A percentile compares a stretch with the other conserved stretches of the same genome.
Evolutionary conservation across 2,113 vertebrate species (phyloP).

Genomic region (Chlamydotis undulata): DNA sequence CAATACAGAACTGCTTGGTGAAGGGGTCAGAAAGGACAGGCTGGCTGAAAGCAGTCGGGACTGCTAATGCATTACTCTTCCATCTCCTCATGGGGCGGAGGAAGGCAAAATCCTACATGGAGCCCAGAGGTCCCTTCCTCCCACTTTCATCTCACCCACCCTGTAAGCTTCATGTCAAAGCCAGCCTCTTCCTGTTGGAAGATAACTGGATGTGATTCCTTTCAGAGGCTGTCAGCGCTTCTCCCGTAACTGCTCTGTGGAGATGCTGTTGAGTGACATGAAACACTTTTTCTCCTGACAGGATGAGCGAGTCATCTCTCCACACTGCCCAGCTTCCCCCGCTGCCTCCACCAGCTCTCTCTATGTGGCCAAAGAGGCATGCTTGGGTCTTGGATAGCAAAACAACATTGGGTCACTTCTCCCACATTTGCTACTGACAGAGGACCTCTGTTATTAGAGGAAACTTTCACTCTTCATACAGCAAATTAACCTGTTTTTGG

Average conservation of each 20-base stretch:
- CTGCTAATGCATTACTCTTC: slow-evolving; percentile 43
- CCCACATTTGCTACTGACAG: not conserved
- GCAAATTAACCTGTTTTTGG: not conserved
- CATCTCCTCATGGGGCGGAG: not conserved
- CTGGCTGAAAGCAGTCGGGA: not conserved
- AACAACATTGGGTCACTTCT: not conserved
- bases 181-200: slow-evolving; percentile 23
- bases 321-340: not conserved
- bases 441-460: not conserved
- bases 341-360: not conserved
- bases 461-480: not conserved
- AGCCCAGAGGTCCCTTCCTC: slow-evolving; percentile 10
- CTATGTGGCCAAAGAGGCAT: not conserved
- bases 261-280: slow-evolving; percentile 62
- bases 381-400: not conserved
- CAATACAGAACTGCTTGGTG: not conserved
- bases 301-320: slow-evolving; percentile 18
- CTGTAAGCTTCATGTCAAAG: slow-evolving; percentile 19
- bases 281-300: slow-evolving; percentile 53
- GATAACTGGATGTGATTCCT: not conserved
- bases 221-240: slow-evolving; percentile 64
- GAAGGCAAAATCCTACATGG: slow-evolving; percentile 26
- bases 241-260: slow-evolving; percentile 1
- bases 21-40: slow-evolving; percentile 27
- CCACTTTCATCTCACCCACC: slow-evolving; percentile 21